Base-by-base conservation (phyloP, 2,113 vertebrate genomes). In the Grus americana region DNA sequence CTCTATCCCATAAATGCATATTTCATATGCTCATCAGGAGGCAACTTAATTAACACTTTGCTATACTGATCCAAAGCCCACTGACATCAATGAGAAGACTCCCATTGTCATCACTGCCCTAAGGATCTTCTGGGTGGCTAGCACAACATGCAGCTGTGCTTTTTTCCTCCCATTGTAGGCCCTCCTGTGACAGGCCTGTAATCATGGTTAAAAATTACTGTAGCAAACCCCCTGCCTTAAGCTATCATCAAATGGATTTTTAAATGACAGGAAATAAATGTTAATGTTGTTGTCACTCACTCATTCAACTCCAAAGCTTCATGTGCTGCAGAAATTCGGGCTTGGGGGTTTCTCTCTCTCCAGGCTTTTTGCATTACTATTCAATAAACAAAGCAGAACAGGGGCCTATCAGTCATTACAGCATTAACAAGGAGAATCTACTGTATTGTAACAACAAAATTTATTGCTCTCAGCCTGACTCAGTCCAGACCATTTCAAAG, bases 321-420 rank as follows among this genome's bases (percentile, higher is more conserved):
- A 22, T 99, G 99, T 62, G 99, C 99, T 81, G 99, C 99, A 82
- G 99, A 99, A 98, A 99, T 99, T 80, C 99, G 98, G 92, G 99
- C 99, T 98, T 99, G 99, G 20, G 99, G 99, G 89, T 99, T 99
- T 97, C 99, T 99, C 97, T 99, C 99, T 97, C 99, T 98, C 99
- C 99, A 99, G 38, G 99, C 99, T 98, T 99, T 99, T 95, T 99
- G 99, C 99, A 99, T 99, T 96, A 99, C 99, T 99, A 95, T 93
- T 92, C 89, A 95, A 92, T 49, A 97, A 93, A 98, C 86, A 93
- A 95, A 86, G 44, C 90, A 83, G 80, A 86, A 97, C 36, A 90
- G 59, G 55, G 75, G 50, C 65, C 93, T 74, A 47, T 96, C 83
- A 97, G 44, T 95, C 79, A 93, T 92, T 95, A 93, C 11, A 91